Conservation (phyloP, 1,140 invertebrate species). For the Scaptomyza pallida region DNA sequence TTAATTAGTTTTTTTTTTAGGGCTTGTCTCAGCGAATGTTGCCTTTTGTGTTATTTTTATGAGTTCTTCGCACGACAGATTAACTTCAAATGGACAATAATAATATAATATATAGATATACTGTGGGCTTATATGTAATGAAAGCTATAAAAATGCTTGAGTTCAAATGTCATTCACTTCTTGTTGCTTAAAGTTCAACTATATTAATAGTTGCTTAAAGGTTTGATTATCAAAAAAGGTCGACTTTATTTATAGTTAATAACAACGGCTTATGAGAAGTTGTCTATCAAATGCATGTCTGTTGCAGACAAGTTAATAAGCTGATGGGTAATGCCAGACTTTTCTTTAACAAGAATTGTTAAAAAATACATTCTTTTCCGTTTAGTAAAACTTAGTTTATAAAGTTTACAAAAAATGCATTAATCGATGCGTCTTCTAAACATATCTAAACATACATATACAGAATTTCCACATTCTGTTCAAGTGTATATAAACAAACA, state of each 20-base stretch:
- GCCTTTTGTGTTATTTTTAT: slow-evolving; percentile 34
- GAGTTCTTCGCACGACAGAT: slow-evolving; percentile 44
- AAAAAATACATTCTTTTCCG: too few species aligned
- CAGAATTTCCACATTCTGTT: background rate
- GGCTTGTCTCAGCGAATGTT: slow-evolving; percentile 1
- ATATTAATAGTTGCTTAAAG: background rate
- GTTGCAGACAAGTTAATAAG: too few species aligned
- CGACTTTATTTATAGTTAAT: too few species aligned
- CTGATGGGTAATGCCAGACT: too few species aligned
- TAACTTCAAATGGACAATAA: slow-evolving; percentile 35
- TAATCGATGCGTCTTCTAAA: background rate
- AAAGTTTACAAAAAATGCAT: too few species aligned
- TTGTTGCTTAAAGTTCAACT: background rate
- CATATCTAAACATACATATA: too few species aligned
- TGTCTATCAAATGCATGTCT: too few species aligned
- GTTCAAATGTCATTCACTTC: slow-evolving; percentile 19
- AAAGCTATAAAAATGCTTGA: background rate
- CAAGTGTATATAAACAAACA: background rate
- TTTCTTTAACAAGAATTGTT: too few species aligned
- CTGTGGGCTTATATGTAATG: slow-evolving; percentile 3
- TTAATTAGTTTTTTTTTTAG: slow-evolving; percentile 15
- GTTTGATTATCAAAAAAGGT: background rate
- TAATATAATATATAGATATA: background rate
- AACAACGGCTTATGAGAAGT: too few species aligned
- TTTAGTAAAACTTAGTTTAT: too few species aligned